Evolutionary conservation across 2,888 invertebrate genomes (phyloP).

Genomic region (Nasonia oneida): DNA sequence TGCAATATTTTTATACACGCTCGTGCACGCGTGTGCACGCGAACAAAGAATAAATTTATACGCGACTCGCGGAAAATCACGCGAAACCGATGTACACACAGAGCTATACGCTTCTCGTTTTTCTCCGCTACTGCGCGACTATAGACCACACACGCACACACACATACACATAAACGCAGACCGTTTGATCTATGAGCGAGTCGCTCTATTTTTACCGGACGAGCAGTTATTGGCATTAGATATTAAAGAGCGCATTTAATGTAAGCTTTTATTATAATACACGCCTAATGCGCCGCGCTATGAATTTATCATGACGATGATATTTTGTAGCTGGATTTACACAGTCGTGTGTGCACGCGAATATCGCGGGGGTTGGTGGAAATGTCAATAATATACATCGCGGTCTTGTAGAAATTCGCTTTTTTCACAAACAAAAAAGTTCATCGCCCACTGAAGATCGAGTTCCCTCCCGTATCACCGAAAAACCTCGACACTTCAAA

Average conservation of each 20-base stretch:
- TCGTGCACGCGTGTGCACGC: neutral
- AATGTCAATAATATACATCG: no score
- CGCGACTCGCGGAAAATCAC: constrained; percentile 9
- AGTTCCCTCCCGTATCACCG: no score
- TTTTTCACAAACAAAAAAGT: no score
- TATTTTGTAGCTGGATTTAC: neutral
- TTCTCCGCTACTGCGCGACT: neutral
- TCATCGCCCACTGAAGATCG: no score
- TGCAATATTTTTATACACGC: constrained; percentile 29
- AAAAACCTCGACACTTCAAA: no score
- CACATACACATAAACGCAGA: no score
- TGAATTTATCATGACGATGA: neutral
- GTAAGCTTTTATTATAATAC: neutral
- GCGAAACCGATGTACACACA: neutral
- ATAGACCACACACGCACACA: neutral
- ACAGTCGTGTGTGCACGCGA: neutral
- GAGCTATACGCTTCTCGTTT: constrained; percentile 1
- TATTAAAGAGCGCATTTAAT: neutral
- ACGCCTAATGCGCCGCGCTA: neutral
- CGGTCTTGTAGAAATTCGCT: no score
- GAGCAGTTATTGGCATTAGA: neutral
- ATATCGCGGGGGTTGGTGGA: neutral
- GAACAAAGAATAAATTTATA: constrained; percentile 16
- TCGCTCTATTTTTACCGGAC: neutral
- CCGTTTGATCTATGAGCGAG: constrained; percentile 13